Conservation (phyloP, 2,113 vertebrate genomes). For the Macheiramphus alcinus region DNA sequence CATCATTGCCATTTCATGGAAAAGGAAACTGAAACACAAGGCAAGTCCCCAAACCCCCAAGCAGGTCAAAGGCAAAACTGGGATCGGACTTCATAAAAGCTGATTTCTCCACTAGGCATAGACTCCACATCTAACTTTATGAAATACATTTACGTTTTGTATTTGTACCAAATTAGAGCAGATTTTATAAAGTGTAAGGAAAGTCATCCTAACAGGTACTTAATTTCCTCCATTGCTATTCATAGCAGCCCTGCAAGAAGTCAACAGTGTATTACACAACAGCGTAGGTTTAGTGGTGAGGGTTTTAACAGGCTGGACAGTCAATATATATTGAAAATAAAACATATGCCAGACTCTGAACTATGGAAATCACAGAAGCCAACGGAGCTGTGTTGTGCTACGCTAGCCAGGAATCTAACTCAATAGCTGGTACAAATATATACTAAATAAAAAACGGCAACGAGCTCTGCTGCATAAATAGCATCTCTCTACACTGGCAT, state of each 20-base stretch:
- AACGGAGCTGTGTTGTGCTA: conserved; percentile 14
- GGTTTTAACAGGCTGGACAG: conserved; percentile 35
- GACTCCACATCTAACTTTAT: neutral
- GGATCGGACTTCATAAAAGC: neutral
- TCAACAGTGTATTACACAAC: conserved; percentile 2
- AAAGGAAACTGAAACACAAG: neutral
- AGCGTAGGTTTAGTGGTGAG: neutral
- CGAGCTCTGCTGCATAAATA: conserved; percentile 40
- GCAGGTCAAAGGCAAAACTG: neutral
- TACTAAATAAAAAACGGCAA: conserved; percentile 3
- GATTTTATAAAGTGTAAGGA: neutral
- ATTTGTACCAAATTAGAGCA: neutral
- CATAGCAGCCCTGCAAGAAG: conserved; percentile 35
- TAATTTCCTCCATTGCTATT: conserved; percentile 33
- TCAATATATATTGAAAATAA: conserved; percentile 46
- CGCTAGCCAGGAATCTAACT: conserved; percentile 34
- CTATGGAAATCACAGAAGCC: conserved; percentile 40
- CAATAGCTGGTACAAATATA: conserved; percentile 32
- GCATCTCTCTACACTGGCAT: conserved; percentile 14
- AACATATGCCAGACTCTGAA: conserved; percentile 37
- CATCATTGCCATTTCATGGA: conserved; percentile 10
- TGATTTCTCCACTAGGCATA: neutral
- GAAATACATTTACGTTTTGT: neutral
- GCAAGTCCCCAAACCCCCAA: neutral
- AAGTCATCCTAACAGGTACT: conserved; percentile 7